phyloP scores from a whole-genome alignment of 2,113 vertebrate species.

The Trogon surrucura region DNA sequence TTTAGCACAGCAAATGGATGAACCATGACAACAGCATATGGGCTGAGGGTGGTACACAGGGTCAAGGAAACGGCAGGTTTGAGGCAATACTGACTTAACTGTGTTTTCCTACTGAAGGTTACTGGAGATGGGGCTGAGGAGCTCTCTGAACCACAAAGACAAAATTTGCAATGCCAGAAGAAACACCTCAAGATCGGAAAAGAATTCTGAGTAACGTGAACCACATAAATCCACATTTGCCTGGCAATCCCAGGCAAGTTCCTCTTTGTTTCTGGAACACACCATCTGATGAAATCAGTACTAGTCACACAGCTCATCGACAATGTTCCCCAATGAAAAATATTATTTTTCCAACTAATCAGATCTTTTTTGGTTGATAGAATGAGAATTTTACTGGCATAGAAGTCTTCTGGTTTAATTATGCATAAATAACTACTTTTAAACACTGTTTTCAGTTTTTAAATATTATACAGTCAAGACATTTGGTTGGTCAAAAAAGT shows the following conservation, averaged over 20 bases:
- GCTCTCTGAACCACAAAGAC: not conserved
- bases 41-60: not conserved
- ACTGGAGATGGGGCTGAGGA: not conserved
- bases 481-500: not conserved
- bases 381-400: not conserved
- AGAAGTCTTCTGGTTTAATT: not conserved
- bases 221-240: not conserved
- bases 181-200: not conserved
- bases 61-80: not conserved
- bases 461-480: not conserved
- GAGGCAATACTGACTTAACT: not conserved
- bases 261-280: not conserved
- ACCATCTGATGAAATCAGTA: not conserved
- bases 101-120: not conserved
- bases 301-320: not conserved
- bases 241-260: not conserved
- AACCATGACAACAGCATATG: rapidly evolving
- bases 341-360: not conserved
- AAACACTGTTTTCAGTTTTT: not conserved
- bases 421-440: not conserved
- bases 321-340: not conserved
- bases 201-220: not conserved
- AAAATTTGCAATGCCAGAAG: not conserved
- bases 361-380: not conserved
- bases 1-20: not conserved